Evolutionary conservation across 1,140 invertebrate genomes (phyloP), one percentile per base, ranked within the genome.

Genomic region (Drosophila kurseongensis): DNA sequence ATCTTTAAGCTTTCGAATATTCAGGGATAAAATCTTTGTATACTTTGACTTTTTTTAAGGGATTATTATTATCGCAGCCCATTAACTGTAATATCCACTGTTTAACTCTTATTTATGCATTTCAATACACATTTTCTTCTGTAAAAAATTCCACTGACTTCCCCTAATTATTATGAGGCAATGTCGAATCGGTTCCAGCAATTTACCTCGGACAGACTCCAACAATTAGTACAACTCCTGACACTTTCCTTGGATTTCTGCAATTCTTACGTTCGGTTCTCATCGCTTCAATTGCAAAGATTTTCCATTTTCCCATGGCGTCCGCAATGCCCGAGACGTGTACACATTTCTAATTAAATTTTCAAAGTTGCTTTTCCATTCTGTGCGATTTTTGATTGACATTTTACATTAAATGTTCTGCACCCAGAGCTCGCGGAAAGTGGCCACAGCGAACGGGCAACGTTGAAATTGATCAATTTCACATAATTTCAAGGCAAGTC

Each of bases 401-500:
- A 89, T 89, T 89, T 89, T 89, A 80, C 84, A 89, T 89, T 89
- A 89, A 89, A 89, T 89, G 84, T 47, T 72, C 63, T 35, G 54
- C 50, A 60, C 16, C 9, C 18, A 47, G 56, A 71, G 59, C 44
- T 23, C n/a, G 38, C 54, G 23, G 23, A 27, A 47, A 52, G 16
- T 32, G 59, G 59, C 14, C 54, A 41, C 18, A 29, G 55, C 38
- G 16, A 29, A 55, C 38, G 41, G 57, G 62, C 72, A 78, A 80
- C 84, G 84, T 89, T 89, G 84, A 89, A 89, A 89, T 89, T 89
- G 84, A 89, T 89, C 84, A 89, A 89, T 89, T 89, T 89, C 84
- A 89, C 80, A 89, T 89, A 89, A 89, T 90, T 89, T 89, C 80
- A 80, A 89, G 84, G 85, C 84, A 84, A 89, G 77, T 89, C 84